A percentile compares a stretch with the other conserved stretches of the same genome.
phyloP scores from a whole-genome alignment of 2,113 vertebrate genomes.

The Neotragus pygmaeus region DNA sequence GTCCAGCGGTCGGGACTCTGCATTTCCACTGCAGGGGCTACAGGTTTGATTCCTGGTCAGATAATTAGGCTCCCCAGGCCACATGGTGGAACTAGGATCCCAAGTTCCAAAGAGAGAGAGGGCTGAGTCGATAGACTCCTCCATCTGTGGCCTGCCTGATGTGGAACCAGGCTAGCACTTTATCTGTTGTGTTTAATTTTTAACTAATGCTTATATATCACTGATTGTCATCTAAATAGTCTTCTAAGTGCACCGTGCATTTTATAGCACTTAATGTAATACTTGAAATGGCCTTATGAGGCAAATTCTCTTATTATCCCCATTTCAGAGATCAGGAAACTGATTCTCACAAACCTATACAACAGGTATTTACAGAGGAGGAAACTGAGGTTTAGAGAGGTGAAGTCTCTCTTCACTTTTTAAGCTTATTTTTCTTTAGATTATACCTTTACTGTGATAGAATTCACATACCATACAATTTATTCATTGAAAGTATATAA shows the following conservation, averaged over 20 bases:
- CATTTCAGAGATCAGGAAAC: neutral
- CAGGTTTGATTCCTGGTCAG: neutral
- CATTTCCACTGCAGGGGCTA: neutral
- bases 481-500: neutral
- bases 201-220: neutral
- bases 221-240: neutral
- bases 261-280: neutral
- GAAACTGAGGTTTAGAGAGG: neutral
- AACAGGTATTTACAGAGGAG: neutral
- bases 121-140: neutral
- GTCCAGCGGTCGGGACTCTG: neutral
- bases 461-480: neutral
- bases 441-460: neutral
- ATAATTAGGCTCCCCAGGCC: neutral
- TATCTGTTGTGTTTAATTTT: neutral
- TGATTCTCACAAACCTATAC: neutral
- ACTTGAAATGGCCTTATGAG: neutral
- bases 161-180: neutral
- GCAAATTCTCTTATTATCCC: neutral
- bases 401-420: neutral
- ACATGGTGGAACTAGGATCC: neutral
- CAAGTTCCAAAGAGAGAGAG: neutral
- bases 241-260: neutral
- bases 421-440: neutral
- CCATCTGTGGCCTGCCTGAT: neutral